Base-by-base conservation (phyloP, 1,140 invertebrate species). In the Polyergus mexicanus region DNA sequence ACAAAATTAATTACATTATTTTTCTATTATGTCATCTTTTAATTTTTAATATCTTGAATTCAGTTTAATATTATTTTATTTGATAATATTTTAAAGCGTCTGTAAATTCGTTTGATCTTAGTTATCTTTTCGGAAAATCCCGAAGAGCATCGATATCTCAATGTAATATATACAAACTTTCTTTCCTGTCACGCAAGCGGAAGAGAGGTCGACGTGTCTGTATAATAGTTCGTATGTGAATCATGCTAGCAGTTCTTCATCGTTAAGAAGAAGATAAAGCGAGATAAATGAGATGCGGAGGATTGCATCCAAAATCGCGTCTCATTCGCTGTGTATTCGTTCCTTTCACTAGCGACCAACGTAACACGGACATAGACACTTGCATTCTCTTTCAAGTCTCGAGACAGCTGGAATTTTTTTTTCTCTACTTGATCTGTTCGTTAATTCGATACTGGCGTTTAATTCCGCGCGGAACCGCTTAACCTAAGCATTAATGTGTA, bases 261-360 rank as follows among this genome's bases (percentile, higher is more conserved):
- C 63, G 22, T 56, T 58, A 25, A 8, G 7, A 68, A 13, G 19
- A 47, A 80, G 47, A 80, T 69, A 80, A 44, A 44, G 3, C 32
- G 38, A n/a, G 22, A 41, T 4, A 6, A 38, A 25, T 19, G 7
- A 35, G 28, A 47, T 19, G 44, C 41, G 41, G 11, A 38, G 16
- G 58, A 56, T 51, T 51, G 13, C 16, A 19, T 56, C 32, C 22
- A 28, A 78, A 88, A 85, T 85, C 44, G 35, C 56, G 11, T 25
- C 58, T 69, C 19, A 11, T n/a, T 38, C 1, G 0, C 7, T 16
- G 35, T 25, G 44, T n/a, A 51, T 7, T 22, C 66, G 32, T 62
- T 68, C 86, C 89, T 90, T 90, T 90, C 89, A 90, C 89, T 56
- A 68, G 84, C 78, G 47, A 68, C 69, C 62, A 28, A 77, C 58